Conservation (phyloP, 1,140 invertebrate genomes). For the Lysiphlebus fabarum region DNA sequence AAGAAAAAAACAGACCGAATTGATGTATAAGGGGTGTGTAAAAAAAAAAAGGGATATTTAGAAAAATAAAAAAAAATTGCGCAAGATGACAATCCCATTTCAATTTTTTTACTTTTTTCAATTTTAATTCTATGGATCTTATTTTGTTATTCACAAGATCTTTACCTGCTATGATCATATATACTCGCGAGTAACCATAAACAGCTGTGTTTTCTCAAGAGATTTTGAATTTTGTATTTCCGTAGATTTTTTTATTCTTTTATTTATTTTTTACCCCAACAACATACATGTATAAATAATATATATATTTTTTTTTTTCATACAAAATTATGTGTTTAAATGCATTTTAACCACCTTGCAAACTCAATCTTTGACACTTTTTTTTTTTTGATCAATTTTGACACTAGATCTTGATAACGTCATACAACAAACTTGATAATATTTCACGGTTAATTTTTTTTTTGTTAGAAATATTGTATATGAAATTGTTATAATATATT, state of each 20-base stretch:
- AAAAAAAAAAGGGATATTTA: slow-evolving; percentile 12
- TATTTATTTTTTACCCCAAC: too few species aligned
- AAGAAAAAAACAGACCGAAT: slow-evolving; percentile 1
- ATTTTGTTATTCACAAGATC: slow-evolving; percentile 3
- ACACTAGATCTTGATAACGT: too few species aligned
- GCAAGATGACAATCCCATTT: slow-evolving; percentile 20
- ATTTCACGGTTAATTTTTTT: too few species aligned
- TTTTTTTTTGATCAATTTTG: too few species aligned
- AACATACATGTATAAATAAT: too few species aligned
- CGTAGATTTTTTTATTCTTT: not conserved
- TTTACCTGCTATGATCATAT: slow-evolving; percentile 17
- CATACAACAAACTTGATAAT: too few species aligned
- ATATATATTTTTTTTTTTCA: too few species aligned
- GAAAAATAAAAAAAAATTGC: slow-evolving; percentile 10
- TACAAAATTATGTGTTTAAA: too few species aligned
- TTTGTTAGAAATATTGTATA: too few species aligned
- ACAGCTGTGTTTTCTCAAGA: slow-evolving; percentile 28
- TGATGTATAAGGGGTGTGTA: slow-evolving; percentile 1
- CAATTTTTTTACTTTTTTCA: slow-evolving; percentile 17
- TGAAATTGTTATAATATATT: too few species aligned
- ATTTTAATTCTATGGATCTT: slow-evolving; percentile 12
- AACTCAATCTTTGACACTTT: too few species aligned
- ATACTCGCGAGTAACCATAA: slow-evolving; percentile 6
- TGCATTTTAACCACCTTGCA: too few species aligned
- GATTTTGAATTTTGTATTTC: slow-evolving; percentile 22